Evolutionary conservation across 2,888 invertebrate genomes (phyloP).

Genomic region (Stenchaetothrips biformis): DNA sequence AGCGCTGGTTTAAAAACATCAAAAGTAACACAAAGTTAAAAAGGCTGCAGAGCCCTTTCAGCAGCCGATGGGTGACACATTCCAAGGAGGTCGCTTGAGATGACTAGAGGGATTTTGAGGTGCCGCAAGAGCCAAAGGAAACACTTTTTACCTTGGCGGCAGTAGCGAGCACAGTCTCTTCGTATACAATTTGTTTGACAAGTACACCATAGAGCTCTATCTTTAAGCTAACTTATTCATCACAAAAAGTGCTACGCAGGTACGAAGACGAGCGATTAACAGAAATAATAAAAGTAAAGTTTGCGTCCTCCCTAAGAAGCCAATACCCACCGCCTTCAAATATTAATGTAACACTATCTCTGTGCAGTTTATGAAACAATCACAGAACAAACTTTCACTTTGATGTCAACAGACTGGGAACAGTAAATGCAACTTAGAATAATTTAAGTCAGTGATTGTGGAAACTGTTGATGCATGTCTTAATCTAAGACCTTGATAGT

Average conservation of each 20-base stretch:
- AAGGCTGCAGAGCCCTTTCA: neutral
- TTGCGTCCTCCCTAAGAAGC: neutral
- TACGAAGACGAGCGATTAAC: neutral
- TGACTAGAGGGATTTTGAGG: conserved; percentile 9
- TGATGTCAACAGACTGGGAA: neutral
- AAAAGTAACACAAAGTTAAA: neutral
- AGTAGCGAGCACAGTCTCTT: neutral
- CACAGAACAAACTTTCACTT: neutral
- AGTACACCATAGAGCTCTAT: neutral
- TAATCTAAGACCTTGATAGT: conserved; percentile 4
- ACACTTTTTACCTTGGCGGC: neutral
- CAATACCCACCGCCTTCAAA: neutral
- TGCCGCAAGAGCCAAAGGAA: neutral
- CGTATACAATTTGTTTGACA: conserved; percentile 11
- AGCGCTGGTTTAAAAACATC: neutral
- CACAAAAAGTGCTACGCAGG: neutral
- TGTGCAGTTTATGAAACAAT: conserved; percentile 21
- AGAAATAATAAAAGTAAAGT: conserved; percentile 10
- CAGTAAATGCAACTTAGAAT: neutral
- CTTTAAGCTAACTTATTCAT: conserved; percentile 1
- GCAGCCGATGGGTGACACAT: neutral
- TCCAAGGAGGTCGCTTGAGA: neutral
- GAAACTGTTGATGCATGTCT: neutral
- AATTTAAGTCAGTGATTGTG: neutral
- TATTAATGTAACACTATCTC: conserved; percentile 1